These are phyloP conservation scores for Drosophila melanosoma DNA, from an alignment of 2,888 invertebrate species.

Conservation along the genomic window DNA sequence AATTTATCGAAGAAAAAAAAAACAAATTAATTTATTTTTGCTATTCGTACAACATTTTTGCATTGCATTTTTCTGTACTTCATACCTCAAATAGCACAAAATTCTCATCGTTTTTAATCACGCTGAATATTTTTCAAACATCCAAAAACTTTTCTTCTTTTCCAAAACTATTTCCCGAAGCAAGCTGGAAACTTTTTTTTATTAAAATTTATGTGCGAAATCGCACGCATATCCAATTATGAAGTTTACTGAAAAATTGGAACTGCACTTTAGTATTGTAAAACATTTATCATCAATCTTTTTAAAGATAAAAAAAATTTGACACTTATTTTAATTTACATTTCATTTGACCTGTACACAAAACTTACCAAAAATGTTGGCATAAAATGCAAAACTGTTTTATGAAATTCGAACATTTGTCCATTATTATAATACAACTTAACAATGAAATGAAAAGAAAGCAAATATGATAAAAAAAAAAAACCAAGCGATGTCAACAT, in stretches of 20 bases:
- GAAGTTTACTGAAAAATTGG: slow-evolving; percentile 9
- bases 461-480: slow-evolving; percentile 43
- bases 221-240: not conserved
- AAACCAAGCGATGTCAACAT: slow-evolving; percentile 85
- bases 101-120: slow-evolving; percentile 54
- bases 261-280: slow-evolving; percentile 2
- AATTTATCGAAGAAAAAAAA: slow-evolving; percentile 24
- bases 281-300: slow-evolving; percentile 4
- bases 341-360: slow-evolving; percentile 31
- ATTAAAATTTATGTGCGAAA: slow-evolving; percentile 16
- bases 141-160: slow-evolving; percentile 39
- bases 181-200: slow-evolving; percentile 37
- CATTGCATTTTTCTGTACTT: slow-evolving; percentile 41
- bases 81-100: slow-evolving; percentile 42
- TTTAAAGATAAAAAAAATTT: slow-evolving; percentile 1
- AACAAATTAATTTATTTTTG: slow-evolving; percentile 46
- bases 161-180: slow-evolving; percentile 48
- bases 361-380: slow-evolving; percentile 80
- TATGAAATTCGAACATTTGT: slow-evolving; percentile 58
- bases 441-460: slow-evolving; percentile 38
- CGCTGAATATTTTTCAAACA: slow-evolving; percentile 33
- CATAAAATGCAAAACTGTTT: slow-evolving; percentile 81
- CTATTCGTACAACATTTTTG: slow-evolving; percentile 39
- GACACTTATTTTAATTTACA: slow-evolving; percentile 19
- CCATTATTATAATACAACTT: slow-evolving; percentile 51